Evolutionary conservation across 1,140 invertebrate species (phyloP).

Genomic region (Drosophila ercepeae): DNA sequence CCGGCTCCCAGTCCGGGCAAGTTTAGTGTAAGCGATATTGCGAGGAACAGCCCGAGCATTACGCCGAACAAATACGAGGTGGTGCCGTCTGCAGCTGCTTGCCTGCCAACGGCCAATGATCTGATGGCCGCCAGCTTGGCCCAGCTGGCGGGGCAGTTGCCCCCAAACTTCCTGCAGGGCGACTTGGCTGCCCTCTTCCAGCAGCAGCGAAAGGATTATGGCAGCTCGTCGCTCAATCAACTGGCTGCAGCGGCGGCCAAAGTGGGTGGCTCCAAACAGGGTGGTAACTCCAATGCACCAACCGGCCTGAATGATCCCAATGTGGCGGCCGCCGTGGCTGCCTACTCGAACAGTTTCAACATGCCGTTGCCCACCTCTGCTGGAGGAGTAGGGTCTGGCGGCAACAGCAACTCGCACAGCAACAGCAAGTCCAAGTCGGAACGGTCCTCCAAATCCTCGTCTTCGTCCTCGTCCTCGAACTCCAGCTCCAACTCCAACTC

Average conservation of each 20-base stretch:
- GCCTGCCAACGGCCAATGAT: slow-evolving; percentile 73
- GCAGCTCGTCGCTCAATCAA: slow-evolving; percentile 76
- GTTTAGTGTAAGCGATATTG: slow-evolving; percentile 78
- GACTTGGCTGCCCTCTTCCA: slow-evolving; percentile 74
- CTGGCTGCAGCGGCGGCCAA: slow-evolving; percentile 77
- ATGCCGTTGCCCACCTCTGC: slow-evolving; percentile 57
- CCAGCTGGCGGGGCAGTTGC: slow-evolving; percentile 71
- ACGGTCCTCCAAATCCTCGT: slow-evolving; percentile 67
- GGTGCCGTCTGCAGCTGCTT: slow-evolving; percentile 58
- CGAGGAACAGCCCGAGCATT: slow-evolving; percentile 79
- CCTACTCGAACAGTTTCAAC: slow-evolving; percentile 79
- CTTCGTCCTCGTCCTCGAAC: slow-evolving; percentile 69
- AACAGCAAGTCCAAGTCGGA: slow-evolving; percentile 70
- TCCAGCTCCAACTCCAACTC: slow-evolving; percentile 75
- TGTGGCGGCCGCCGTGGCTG: slow-evolving; percentile 73
- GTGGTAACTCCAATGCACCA: slow-evolving; percentile 8
- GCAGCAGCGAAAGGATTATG: slow-evolving; percentile 76
- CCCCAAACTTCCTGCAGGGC: slow-evolving; percentile 73
- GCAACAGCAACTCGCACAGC: slow-evolving; percentile 29
- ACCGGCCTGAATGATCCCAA: slow-evolving; percentile 67
- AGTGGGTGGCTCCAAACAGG: slow-evolving; percentile 71
- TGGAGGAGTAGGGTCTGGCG: slow-evolving; percentile 4
- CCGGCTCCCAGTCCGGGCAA: slow-evolving; percentile 79
- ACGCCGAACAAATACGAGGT: slow-evolving; percentile 76
- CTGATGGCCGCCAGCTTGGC: slow-evolving; percentile 81